Conservation (phyloP, 2,113 vertebrate genomes). For the Nerophis lumbriciformis region DNA sequence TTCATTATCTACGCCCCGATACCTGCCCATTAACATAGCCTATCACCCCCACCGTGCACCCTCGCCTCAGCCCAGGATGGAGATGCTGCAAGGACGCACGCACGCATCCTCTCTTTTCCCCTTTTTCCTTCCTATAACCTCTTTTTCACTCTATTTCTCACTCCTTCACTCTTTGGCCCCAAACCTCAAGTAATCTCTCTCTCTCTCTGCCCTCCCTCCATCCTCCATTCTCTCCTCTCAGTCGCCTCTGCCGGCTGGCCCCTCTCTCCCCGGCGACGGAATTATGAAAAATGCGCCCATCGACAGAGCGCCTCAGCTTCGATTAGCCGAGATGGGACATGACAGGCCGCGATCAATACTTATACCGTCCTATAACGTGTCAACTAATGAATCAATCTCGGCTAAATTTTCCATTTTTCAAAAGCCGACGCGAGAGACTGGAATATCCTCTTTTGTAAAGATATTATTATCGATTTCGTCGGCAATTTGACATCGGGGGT, state of each 20-base stretch:
- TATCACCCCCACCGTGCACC: slow-evolving; percentile 35
- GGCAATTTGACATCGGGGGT: slow-evolving; percentile 99
- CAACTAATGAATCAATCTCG: slow-evolving; percentile 99
- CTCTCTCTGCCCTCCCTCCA: slow-evolving; percentile 60
- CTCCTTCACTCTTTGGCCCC: slow-evolving; percentile 74
- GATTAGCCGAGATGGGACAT: slow-evolving; percentile 98
- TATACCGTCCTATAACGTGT: slow-evolving; percentile 98
- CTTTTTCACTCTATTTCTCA: slow-evolving; percentile 75
- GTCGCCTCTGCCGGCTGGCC: slow-evolving; percentile 76
- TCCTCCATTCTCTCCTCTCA: slow-evolving; percentile 69
- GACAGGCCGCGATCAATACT: slow-evolving; percentile 98
- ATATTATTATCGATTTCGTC: slow-evolving; percentile 99
- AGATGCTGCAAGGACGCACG: slow-evolving; percentile 39
- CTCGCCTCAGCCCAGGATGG: slow-evolving; percentile 40
- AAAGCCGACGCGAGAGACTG: slow-evolving; percentile 97
- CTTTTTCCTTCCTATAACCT: slow-evolving; percentile 67
- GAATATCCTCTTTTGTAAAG: slow-evolving; percentile 99
- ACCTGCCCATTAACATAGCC: slow-evolving; percentile 69
- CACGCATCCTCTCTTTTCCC: slow-evolving; percentile 13
- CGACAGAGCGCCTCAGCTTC: slow-evolving; percentile 97
- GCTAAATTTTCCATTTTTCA: slow-evolving; percentile 99
- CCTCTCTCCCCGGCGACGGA: slow-evolving; percentile 85
- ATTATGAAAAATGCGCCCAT: slow-evolving; percentile 99
- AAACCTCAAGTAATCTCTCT: slow-evolving; percentile 48
- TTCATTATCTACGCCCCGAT: slow-evolving; percentile 76